Evolutionary conservation across 2,888 invertebrate species (phyloP).

Genomic region (Hydropsyche betteni): DNA sequence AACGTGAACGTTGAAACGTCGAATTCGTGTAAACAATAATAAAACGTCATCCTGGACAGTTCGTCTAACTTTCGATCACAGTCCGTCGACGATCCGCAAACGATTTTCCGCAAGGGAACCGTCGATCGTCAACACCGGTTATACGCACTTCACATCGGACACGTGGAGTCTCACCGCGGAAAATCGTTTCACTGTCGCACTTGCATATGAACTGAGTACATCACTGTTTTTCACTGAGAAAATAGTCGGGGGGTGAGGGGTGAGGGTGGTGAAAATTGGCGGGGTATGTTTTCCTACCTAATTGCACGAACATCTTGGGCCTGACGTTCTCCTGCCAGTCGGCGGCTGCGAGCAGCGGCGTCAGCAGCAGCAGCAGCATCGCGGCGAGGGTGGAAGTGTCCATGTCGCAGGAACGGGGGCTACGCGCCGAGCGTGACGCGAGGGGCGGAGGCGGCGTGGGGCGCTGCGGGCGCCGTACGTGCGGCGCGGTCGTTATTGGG

Average conservation of each 20-base stretch:
- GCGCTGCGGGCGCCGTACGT: constrained; percentile 54
- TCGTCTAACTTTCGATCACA: too few relatives aligned
- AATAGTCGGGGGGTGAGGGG: too few relatives aligned
- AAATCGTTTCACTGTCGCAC: not conserved
- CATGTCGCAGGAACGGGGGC: constrained; percentile 66
- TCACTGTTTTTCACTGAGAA: not conserved
- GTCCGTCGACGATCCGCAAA: too few relatives aligned
- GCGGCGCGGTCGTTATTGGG: constrained; percentile 55
- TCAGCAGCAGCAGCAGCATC: constrained; percentile 61
- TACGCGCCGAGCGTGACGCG: constrained; percentile 61
- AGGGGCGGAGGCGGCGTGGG: constrained; percentile 1
- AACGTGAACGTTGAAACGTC: too few relatives aligned
- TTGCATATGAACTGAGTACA: not conserved
- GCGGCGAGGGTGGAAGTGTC: constrained; percentile 53
- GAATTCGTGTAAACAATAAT: too few relatives aligned
- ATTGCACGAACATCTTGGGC: constrained; percentile 91
- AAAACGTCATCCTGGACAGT: too few relatives aligned
- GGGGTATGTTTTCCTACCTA: constrained; percentile 73
- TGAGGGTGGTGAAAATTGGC: not conserved
- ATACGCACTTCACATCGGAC: too few relatives aligned
- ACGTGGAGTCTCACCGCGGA: not conserved
- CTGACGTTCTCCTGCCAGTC: constrained; percentile 93
- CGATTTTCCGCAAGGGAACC: too few relatives aligned
- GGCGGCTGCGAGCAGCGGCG: constrained; percentile 65
- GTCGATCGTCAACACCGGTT: too few relatives aligned